These are phyloP conservation scores for Cataglyphis livida DNA, from an alignment of 2,888 invertebrate species.

Conservation along the genomic window DNA sequence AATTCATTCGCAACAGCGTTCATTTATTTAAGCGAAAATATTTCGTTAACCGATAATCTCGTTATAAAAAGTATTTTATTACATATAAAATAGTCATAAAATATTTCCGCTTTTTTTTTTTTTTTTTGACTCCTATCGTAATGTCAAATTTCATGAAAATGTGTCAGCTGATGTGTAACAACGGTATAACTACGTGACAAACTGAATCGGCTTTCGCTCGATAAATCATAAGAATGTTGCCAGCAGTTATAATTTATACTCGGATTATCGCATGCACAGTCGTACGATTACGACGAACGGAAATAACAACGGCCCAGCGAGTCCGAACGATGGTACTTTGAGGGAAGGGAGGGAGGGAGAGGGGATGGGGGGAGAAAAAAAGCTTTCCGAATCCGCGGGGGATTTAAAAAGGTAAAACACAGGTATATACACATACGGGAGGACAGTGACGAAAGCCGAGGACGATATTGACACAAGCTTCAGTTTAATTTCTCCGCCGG, in stretches of 20 bases:
- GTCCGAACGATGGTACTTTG: slow-evolving; percentile 16
- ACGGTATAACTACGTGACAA: slow-evolving; percentile 34
- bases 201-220: slow-evolving; percentile 49
- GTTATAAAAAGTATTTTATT: slow-evolving; percentile 16
- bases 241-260: slow-evolving; percentile 41
- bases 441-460: slow-evolving; percentile 80
- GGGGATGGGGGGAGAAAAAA: slow-evolving; percentile 40
- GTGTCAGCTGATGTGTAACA: slow-evolving; percentile 27
- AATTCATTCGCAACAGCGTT: slow-evolving; percentile 13
- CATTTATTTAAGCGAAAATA: slow-evolving; percentile 35
- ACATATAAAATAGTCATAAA: slow-evolving; percentile 20
- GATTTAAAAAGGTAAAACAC: slow-evolving; percentile 75
- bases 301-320: slow-evolving; percentile 42
- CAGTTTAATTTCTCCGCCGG: slow-evolving; percentile 84
- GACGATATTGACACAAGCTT: slow-evolving; percentile 83
- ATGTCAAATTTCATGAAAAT: slow-evolving; percentile 1
- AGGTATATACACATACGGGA: slow-evolving; percentile 64
- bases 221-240: slow-evolving; percentile 51
- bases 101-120: slow-evolving; percentile 12
- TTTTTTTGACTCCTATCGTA: background rate
- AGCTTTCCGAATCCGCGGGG: slow-evolving; percentile 56
- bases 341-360: background rate
- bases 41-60: slow-evolving; percentile 25
- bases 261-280: slow-evolving; percentile 36
- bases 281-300: slow-evolving; percentile 44